A percentile compares a stretch with the other conserved stretches of the same genome.
Evolutionary conservation across 2,113 vertebrate genomes (phyloP).

Genomic region (Leucoraja erinaceus): DNA sequence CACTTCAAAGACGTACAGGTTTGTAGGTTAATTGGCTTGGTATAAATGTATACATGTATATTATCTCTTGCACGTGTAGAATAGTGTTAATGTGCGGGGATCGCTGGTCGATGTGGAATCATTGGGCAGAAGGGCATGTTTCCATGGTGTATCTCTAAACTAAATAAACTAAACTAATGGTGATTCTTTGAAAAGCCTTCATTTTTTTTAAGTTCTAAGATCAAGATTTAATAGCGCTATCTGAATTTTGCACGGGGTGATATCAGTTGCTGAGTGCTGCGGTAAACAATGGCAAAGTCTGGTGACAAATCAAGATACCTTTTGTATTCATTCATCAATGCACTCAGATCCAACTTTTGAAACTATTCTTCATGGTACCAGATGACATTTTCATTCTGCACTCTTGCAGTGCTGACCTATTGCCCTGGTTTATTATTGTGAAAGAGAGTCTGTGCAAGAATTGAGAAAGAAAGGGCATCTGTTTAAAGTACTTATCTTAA

Average conservation of each 20-base stretch:
- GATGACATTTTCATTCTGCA: conserved; percentile 1
- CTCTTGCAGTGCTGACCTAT: background rate
- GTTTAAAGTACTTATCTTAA: conserved; percentile 7
- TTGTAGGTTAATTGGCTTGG: no score
- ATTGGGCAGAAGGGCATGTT: no score
- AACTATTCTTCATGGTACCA: background rate
- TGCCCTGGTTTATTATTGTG: background rate
- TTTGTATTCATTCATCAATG: background rate
- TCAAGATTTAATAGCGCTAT: background rate
- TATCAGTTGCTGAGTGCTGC: background rate
- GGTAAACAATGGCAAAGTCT: background rate
- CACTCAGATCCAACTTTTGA: background rate
- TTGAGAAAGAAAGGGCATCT: background rate
- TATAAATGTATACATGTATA: no score
- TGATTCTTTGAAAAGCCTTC: background rate
- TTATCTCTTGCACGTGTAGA: no score
- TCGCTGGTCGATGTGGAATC: no score
- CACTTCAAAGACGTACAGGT: no score
- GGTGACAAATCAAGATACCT: background rate
- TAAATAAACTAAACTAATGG: background rate
- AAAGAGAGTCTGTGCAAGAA: background rate
- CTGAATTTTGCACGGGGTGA: background rate
- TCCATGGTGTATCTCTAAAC: no score
- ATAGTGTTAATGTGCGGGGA: no score
- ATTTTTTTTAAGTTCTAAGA: background rate